Evolutionary conservation across 1,140 invertebrate genomes (phyloP).

Genomic region (Cydia fagiglandana): DNA sequence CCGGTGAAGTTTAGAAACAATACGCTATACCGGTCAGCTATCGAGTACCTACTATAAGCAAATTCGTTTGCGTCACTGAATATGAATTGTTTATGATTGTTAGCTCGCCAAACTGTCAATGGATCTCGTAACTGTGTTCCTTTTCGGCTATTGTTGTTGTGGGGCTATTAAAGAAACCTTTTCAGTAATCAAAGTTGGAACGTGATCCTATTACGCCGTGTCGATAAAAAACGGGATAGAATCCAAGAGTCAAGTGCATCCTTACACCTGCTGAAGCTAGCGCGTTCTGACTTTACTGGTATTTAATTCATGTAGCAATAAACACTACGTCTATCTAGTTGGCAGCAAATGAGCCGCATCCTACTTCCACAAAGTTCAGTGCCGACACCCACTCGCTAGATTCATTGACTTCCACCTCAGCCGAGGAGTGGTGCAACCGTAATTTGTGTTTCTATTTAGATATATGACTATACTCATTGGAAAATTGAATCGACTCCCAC

Average conservation of each 20-base stretch:
- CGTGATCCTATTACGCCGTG: not conserved
- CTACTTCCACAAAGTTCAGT: constrained; percentile 65
- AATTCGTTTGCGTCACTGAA: constrained; percentile 34
- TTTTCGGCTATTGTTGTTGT: constrained; percentile 7
- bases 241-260: not conserved
- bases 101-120: not conserved
- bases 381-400: constrained; percentile 59
- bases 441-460: constrained; percentile 39
- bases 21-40: constrained; percentile 39
- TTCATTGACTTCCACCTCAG: constrained; percentile 61
- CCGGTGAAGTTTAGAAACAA: constrained; percentile 42
- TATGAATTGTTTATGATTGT: constrained; percentile 13
- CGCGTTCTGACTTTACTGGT: not conserved
- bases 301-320: constrained; percentile 17
- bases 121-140: not conserved
- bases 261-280: not conserved
- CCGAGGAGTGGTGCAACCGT: constrained; percentile 52
- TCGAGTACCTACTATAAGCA: constrained; percentile 18
- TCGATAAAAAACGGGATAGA: constrained; percentile 1
- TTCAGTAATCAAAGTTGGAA: not conserved
- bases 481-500: constrained; percentile 37
- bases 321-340: constrained; percentile 33
- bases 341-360: constrained; percentile 68
- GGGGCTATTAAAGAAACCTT: constrained; percentile 4
- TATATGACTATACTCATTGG: constrained; percentile 38